Evolutionary conservation across 2,888 invertebrate genomes (phyloP), one percentile per base, ranked within the genome.

Genomic region (Merodon equestris): DNA sequence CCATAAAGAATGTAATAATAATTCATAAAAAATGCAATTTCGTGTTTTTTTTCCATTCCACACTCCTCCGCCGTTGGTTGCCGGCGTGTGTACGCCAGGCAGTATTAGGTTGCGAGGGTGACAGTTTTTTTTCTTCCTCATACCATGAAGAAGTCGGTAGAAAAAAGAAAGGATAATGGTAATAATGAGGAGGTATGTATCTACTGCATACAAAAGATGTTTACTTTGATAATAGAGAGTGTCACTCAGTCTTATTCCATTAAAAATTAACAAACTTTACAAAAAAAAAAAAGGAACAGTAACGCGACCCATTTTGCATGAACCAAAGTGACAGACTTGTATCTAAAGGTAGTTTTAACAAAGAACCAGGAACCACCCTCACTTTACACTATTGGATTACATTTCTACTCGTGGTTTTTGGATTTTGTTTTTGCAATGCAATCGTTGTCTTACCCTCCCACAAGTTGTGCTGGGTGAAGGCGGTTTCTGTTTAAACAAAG

Each of bases 1-100:
- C 82, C 83, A 83, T 83, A 83, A 83, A 82, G 66, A 81, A 56
- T 79, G 83, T 83, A 83, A 83, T 83, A 83, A 83, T 82, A 83
- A 83, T 83, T 83, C 83, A 83, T 83, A 83, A 83, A 83, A 83
- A 83, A 82, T 83, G 83, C 83, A 83, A 83, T 83, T 82, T 82
- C 51, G 79, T 77, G 71, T 67, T 74, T 56, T 66, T 67, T 63
- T 71, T 57, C 27, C 27, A 40, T 17, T 57, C 12, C 34, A 36
- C 45, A 13, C 40, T 34, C 12, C 19, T 15, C 9, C 48, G 18
- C 64, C 38, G 42, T 63, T 58, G 48, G 50, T 15, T 48, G 66
- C 42, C 40, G 73, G 44, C 45, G 47, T 18, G 47, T 19, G 38
- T 4, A 27, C 7, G 27, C 27, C 27, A 7, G 27, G 27, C 3